Conservation (phyloP, 2,797 vertebrate species). For the Rhodeus uyekii region DNA sequence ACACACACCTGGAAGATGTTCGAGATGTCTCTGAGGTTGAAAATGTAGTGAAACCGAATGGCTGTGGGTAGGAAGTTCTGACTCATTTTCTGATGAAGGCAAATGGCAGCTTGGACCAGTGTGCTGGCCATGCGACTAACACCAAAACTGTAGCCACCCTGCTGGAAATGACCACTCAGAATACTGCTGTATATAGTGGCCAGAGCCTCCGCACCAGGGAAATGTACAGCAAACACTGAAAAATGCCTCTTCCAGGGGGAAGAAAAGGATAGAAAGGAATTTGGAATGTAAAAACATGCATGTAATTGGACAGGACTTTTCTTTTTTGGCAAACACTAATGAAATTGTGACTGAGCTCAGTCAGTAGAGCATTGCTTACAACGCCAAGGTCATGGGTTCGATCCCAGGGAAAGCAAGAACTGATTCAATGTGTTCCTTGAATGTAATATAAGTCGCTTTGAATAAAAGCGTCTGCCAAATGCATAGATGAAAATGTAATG, state of each 20-base stretch:
- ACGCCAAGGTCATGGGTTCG: too few relatives aligned
- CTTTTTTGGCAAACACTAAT: neutral
- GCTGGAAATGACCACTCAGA: constrained; percentile 80
- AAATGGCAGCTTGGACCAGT: constrained; percentile 75
- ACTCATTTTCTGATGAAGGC: constrained; percentile 85
- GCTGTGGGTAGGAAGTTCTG: constrained; percentile 83
- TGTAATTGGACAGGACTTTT: neutral
- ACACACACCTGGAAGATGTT: constrained; percentile 75
- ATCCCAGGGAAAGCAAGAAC: too few relatives aligned
- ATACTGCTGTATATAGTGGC: constrained; percentile 79
- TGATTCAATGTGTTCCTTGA: too few relatives aligned
- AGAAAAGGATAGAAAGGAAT: neutral
- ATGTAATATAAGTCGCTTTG: too few relatives aligned
- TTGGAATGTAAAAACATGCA: neutral
- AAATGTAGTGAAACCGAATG: constrained; percentile 82
- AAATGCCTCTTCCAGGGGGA: constrained; percentile 62
- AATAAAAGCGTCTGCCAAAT: too few relatives aligned
- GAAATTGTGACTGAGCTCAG: too few relatives aligned
- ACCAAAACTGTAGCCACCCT: constrained; percentile 79
- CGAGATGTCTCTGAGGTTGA: constrained; percentile 81
- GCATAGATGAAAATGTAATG: too few relatives aligned
- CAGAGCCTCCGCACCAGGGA: constrained; percentile 74
- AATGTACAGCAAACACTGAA: constrained; percentile 79
- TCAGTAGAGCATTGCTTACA: too few relatives aligned
- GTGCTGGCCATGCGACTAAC: constrained; percentile 77